These are phyloP conservation scores for Halesus radiatus DNA, from an alignment of 1,140 invertebrate genomes.

Conservation along the genomic window DNA sequence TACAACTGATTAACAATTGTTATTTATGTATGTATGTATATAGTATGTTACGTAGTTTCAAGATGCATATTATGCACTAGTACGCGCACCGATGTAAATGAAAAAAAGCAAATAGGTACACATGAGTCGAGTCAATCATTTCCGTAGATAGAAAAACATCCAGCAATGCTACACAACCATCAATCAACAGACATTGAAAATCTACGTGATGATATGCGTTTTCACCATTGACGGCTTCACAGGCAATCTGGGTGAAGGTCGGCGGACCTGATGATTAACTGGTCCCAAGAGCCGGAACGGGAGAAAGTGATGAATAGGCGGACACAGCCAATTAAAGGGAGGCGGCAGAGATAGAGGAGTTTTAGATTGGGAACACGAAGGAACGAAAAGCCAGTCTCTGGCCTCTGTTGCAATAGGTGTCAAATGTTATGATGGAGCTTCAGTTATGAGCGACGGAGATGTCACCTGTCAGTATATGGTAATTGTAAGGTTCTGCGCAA, in stretches of 20 bases:
- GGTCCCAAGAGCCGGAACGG: constrained; percentile 8
- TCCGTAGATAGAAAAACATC: constrained; percentile 1
- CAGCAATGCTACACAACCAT: not conserved
- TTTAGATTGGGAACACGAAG: constrained; percentile 2
- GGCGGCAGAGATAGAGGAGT: not conserved
- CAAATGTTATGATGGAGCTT: too few species aligned
- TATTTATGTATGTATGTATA: too few species aligned
- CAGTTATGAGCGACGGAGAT: too few species aligned
- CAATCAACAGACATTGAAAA: constrained; percentile 21
- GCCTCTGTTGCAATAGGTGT: not conserved
- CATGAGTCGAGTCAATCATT: not conserved
- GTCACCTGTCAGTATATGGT: too few species aligned
- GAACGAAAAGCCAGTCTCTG: not conserved
- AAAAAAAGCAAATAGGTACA: too few species aligned
- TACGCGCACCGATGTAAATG: too few species aligned
- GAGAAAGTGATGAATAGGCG: constrained; percentile 26
- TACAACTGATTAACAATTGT: too few species aligned
- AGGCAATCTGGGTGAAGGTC: constrained; percentile 29
- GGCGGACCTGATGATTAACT: constrained; percentile 26
- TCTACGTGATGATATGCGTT: constrained; percentile 21
- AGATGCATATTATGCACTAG: too few species aligned
- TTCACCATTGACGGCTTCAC: not conserved
- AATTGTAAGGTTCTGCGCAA: too few species aligned
- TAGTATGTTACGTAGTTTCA: too few species aligned
- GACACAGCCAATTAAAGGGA: constrained; percentile 12